phyloP scores from a whole-genome alignment of 2,888 invertebrate genomes.

The Lobophora halterata region DNA sequence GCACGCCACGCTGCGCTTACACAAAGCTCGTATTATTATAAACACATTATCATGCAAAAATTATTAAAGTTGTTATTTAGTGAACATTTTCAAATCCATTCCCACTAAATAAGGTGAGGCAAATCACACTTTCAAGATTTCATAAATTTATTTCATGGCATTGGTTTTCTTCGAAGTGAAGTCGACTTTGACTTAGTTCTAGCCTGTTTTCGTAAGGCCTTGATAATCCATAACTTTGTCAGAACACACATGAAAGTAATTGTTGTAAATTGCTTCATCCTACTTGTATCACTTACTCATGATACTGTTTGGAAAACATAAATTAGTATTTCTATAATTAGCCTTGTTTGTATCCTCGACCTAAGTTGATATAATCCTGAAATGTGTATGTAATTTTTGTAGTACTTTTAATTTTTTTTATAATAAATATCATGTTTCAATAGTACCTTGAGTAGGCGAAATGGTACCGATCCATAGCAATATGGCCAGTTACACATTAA shows the following conservation, averaged over 20 bases:
- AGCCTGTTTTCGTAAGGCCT: too few relatives aligned
- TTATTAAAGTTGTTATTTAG: slow-evolving; percentile 45
- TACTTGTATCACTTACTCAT: slow-evolving; percentile 17
- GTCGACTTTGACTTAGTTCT: too few relatives aligned
- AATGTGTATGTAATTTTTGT: too few relatives aligned
- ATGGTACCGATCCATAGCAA: slow-evolving; percentile 41
- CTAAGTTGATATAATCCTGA: too few relatives aligned
- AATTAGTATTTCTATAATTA: too few relatives aligned
- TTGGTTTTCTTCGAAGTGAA: too few relatives aligned
- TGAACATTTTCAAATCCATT: slow-evolving; percentile 42
- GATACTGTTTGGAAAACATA: slow-evolving; percentile 12
- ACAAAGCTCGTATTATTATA: slow-evolving; percentile 31
- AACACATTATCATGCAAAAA: slow-evolving; percentile 40
- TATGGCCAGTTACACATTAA: slow-evolving; percentile 58
- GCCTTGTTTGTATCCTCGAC: too few relatives aligned
- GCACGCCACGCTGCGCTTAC: slow-evolving; percentile 24
- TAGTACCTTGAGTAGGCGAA: slow-evolving; percentile 39
- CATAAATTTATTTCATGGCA: slow-evolving; percentile 3
- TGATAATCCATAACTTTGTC: too few relatives aligned
- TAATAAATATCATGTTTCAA: not conserved
- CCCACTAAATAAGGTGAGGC: slow-evolving; percentile 26
- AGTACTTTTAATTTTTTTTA: too few relatives aligned
- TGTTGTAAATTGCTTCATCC: slow-evolving; percentile 14
- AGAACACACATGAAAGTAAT: not conserved
- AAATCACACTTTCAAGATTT: slow-evolving; percentile 5